Percentiles rank a stretch among this genome's conserved stretches.
Conservation (phyloP, 2,888 invertebrate species). For the Cremastinae sp. region DNA sequence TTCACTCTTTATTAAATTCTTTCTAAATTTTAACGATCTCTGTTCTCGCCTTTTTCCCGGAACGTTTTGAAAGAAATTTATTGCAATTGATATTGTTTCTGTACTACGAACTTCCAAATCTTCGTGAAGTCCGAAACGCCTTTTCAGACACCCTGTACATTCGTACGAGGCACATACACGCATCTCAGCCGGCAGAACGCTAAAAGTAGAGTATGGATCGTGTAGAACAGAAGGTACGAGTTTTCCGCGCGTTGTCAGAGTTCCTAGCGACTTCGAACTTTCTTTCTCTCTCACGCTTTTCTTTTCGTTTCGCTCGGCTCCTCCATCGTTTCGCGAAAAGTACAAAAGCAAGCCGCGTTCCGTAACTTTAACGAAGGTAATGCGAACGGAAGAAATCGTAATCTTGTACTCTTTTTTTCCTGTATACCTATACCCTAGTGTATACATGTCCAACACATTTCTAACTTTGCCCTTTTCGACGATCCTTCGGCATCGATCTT, state of each 20-base stretch:
- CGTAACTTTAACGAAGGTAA: constrained; percentile 70
- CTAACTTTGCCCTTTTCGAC: constrained; percentile 11
- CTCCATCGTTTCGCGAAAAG: constrained; percentile 62
- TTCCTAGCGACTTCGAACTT: constrained; percentile 42
- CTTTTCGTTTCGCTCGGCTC: constrained; percentile 34
- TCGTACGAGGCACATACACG: constrained; percentile 2
- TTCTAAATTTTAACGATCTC: too few species aligned
- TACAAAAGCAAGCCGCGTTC: constrained; percentile 64
- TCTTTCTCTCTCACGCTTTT: neutral
- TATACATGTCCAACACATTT: constrained; percentile 21
- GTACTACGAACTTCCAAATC: neutral
- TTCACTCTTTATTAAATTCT: too few species aligned
- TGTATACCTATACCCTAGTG: neutral
- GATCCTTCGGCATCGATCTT: too few species aligned
- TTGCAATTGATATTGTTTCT: too few species aligned
- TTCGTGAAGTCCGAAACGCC: neutral
- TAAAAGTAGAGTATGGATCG: constrained; percentile 33
- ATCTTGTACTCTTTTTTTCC: constrained; percentile 26
- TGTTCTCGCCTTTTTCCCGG: too few species aligned
- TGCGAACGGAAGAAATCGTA: constrained; percentile 14
- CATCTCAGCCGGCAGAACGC: constrained; percentile 11
- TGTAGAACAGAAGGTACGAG: constrained; percentile 36
- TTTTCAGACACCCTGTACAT: constrained; percentile 1
- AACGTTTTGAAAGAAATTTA: too few species aligned
- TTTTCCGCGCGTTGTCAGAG: constrained; percentile 57